Evolutionary conservation across 92 coral and sea anemone species (phyloP), one percentile per base, ranked within the genome.

Genomic region (Nematostella vectensis): DNA sequence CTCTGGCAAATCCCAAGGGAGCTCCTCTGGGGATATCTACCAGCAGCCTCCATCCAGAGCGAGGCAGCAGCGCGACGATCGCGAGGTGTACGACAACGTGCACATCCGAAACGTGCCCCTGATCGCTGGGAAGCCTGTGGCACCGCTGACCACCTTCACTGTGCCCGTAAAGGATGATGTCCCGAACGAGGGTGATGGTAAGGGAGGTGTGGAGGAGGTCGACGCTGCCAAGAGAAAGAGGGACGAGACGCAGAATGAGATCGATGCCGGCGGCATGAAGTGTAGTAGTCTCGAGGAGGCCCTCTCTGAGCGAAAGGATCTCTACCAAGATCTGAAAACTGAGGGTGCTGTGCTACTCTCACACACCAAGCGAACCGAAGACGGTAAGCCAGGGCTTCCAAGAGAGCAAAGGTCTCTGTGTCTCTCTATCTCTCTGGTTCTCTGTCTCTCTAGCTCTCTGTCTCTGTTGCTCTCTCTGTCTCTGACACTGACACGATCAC

Each of bases 261-360:
- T 74, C 49, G 94, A 85, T 71, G 77, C 86, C 13, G 94, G 94
- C 29, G 94, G 94, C 47, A 85, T 85, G 94, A 83, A 88, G 25
- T 85, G 94, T 45, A 39, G 20, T 13, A 57, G 44, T 22, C 47
- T 85, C 29, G 62, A 61, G 37, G 63, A 57, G 44, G 94, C 94
- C 20, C 71, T 85, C 30, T 66, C 75, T 29, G 94, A 85, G 54
- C 65, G 94, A 39, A 59, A 87, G 56, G 76, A 80, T 39, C 29
- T 69, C 3, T 44, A 67, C 23, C 54, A 37, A 48, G 83, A 85
- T 64, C 31, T 33, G 21, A 80, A 75, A 37, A 36, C 57, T 47
- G 82, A 69, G 55, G 76, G 71, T 53, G 94, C 70, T 29, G 83
- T 85, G 64, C 48, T 75, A 58, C 72, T 79, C 54, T 73, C 77